Evolutionary conservation across 2,888 invertebrate species (phyloP).

Genomic region (Catocala nupta): DNA sequence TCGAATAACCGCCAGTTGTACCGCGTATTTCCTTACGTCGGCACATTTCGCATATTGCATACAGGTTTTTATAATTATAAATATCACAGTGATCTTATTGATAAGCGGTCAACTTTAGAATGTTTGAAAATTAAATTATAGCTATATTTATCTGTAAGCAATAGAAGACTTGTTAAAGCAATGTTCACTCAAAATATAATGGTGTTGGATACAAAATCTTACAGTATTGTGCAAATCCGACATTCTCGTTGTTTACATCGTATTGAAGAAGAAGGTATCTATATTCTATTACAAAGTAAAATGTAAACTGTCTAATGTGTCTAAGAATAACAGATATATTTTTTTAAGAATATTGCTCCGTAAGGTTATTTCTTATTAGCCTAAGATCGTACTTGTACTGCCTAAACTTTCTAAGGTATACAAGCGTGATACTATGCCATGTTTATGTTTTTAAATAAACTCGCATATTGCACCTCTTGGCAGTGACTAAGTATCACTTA

Average conservation of each 20-base stretch:
- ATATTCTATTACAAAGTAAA: too few relatives aligned
- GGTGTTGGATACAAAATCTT: constrained; percentile 69
- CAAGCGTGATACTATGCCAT: too few relatives aligned
- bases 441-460: too few relatives aligned
- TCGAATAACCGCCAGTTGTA: constrained; percentile 53
- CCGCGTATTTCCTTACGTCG: constrained; percentile 45
- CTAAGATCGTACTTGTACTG: too few relatives aligned
- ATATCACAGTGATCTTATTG: constrained; percentile 35
- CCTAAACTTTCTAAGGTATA: too few relatives aligned
- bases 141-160: neutral
- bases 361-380: too few relatives aligned
- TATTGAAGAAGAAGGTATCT: constrained; percentile 74
- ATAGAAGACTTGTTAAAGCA: constrained; percentile 16
- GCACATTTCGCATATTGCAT: constrained; percentile 20
- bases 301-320: too few relatives aligned
- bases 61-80: constrained; percentile 4
- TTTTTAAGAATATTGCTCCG: too few relatives aligned
- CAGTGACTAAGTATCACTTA: constrained; percentile 56
- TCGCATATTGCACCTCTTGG: constrained; percentile 26
- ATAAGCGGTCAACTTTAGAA: constrained; percentile 25
- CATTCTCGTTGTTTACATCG: constrained; percentile 77
- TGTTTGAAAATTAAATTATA: constrained; percentile 15
- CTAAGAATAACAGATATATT: too few relatives aligned
- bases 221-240: constrained; percentile 75
- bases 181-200: constrained; percentile 75